These are phyloP conservation scores for Oxystoma pomonae DNA, from an alignment of 2,888 invertebrate genomes.

Conservation along the genomic window DNA sequence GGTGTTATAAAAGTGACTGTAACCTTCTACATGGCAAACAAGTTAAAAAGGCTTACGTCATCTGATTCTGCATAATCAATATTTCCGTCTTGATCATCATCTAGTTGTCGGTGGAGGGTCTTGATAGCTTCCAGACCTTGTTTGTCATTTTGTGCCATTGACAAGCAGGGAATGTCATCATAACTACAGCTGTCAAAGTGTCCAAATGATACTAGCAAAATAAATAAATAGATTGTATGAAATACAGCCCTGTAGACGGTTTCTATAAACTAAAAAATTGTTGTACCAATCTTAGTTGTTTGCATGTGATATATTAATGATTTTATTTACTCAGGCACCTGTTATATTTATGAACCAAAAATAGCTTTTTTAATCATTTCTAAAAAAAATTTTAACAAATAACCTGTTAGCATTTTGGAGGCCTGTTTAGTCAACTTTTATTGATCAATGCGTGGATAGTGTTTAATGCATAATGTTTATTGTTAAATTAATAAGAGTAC, in stretches of 20 bases:
- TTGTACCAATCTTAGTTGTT: conserved; percentile 19
- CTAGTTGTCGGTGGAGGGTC: conserved; percentile 87
- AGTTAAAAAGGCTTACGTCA: conserved; percentile 68
- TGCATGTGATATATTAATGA: background rate
- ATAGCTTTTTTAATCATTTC: too few relatives aligned
- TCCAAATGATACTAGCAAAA: conserved; percentile 23
- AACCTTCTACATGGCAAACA: background rate
- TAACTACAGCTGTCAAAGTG: conserved; percentile 51
- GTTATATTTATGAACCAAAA: too few relatives aligned
- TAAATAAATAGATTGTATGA: too few relatives aligned
- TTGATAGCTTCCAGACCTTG: conserved; percentile 90
- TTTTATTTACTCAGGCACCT: conserved; percentile 17
- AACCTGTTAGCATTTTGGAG: too few relatives aligned
- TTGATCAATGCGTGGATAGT: too few relatives aligned
- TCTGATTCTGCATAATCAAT: conserved; percentile 96
- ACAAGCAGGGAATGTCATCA: conserved; percentile 73
- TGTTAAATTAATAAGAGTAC: too few relatives aligned
- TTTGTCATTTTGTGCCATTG: conserved; percentile 69
- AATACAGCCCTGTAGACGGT: background rate
- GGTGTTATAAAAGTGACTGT: too few relatives aligned
- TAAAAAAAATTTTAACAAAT: too few relatives aligned
- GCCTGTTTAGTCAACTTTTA: too few relatives aligned
- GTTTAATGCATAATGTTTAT: too few relatives aligned
- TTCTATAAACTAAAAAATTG: background rate
- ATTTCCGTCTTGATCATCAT: conserved; percentile 97